Evolutionary conservation across 1,140 invertebrate genomes (phyloP).

Genomic region (Galleria mellonella): DNA sequence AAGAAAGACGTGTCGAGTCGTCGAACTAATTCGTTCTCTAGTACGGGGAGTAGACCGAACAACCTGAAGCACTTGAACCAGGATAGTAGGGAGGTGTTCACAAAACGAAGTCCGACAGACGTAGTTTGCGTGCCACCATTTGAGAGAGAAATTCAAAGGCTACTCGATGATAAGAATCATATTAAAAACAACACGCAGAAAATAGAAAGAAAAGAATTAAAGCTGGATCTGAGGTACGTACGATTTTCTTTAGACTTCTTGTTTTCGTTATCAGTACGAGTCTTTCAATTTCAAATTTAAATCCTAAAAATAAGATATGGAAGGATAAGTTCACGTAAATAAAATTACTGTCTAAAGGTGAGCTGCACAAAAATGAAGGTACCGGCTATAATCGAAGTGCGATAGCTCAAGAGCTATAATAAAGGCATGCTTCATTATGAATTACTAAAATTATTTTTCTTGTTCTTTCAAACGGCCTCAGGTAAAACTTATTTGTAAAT

Average conservation of each 20-base stretch:
- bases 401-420: too few relatives aligned
- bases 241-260: background rate
- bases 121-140: constrained; percentile 77
- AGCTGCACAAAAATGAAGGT: too few relatives aligned
- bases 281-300: too few relatives aligned
- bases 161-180: constrained; percentile 81
- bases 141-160: constrained; percentile 83
- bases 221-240: constrained; percentile 59
- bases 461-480: too few relatives aligned
- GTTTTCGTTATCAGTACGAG: too few relatives aligned
- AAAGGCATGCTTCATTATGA: too few relatives aligned
- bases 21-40: constrained; percentile 67
- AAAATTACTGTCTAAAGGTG: too few relatives aligned
- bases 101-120: constrained; percentile 65
- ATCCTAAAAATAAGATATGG: too few relatives aligned
- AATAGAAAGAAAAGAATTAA: constrained; percentile 74
- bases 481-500: too few relatives aligned
- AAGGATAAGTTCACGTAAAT: too few relatives aligned
- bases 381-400: too few relatives aligned
- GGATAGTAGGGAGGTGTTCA: constrained; percentile 63
- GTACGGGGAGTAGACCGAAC: constrained; percentile 63
- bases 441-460: too few relatives aligned
- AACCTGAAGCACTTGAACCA: constrained; percentile 70
- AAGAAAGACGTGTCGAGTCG: constrained; percentile 72
- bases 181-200: constrained; percentile 76